Percentiles rank a stretch among this genome's conserved stretches.
These are phyloP conservation scores for Priocnemis perturbator DNA, from an alignment of 2,888 invertebrate species.

Conservation along the genomic window DNA sequence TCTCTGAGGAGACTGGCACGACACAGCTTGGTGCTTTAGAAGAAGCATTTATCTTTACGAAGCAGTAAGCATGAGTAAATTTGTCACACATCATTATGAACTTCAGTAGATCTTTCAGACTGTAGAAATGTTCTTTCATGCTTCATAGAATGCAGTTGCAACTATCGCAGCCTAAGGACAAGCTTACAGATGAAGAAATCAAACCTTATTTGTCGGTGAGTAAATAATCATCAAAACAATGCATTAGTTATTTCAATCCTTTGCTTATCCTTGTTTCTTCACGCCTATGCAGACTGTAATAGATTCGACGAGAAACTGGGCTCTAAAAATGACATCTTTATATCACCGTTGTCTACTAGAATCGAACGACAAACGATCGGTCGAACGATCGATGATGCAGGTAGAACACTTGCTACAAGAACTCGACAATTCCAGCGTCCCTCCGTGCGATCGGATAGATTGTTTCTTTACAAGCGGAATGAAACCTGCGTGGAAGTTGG, in stretches of 20 bases:
- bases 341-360: conserved; percentile 87
- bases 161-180: conserved; percentile 87
- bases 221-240: conserved; percentile 21
- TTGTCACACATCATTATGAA: too few species aligned
- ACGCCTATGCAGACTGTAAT: conserved; percentile 69
- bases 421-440: conserved; percentile 74
- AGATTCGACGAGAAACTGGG: conserved; percentile 78
- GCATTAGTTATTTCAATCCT: not conserved
- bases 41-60: conserved; percentile 87
- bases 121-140: too few species aligned
- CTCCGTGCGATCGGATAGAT: conserved; percentile 75
- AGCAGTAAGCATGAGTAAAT: conserved; percentile 78
- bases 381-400: conserved; percentile 92
- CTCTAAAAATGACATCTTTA: conserved; percentile 85
- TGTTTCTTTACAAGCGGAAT: conserved; percentile 85
- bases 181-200: conserved; percentile 88
- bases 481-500: conserved; percentile 86
- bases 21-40: conserved; percentile 81
- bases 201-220: conserved; percentile 83
- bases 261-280: conserved; percentile 6
- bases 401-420: conserved; percentile 86
- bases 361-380: conserved; percentile 85
- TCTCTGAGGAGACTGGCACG: conserved; percentile 79
- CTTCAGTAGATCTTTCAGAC: too few species aligned
- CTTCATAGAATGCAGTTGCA: conserved; percentile 82